Evolutionary conservation across 1,140 invertebrate genomes (phyloP).

Genomic region (Pseudoatta argentina): DNA sequence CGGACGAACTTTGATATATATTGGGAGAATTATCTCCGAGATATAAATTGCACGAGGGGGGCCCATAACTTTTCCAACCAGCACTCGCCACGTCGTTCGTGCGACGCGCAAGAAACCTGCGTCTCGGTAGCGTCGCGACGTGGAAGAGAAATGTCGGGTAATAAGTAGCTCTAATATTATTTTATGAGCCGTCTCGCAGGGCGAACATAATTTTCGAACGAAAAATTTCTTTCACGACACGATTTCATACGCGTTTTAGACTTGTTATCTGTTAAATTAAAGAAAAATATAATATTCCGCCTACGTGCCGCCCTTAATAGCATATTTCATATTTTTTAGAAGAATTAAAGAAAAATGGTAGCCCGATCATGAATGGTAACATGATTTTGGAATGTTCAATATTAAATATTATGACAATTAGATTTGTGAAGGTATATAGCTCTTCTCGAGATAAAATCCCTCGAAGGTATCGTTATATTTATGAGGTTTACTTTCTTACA

Average conservation of each 20-base stretch:
- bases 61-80: not conserved
- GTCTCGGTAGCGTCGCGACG: too few relatives aligned
- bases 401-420: constrained; percentile 19
- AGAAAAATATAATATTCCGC: not conserved
- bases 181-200: constrained; percentile 8
- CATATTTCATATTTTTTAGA: not conserved
- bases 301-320: not conserved
- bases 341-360: not conserved
- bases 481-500: not conserved
- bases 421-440: not conserved
- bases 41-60: constrained; percentile 5
- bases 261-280: constrained; percentile 17
- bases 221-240: constrained; percentile 17
- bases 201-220: constrained; percentile 5
- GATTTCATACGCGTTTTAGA: not conserved
- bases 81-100: not conserved
- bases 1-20: not conserved
- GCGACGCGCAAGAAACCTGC: not conserved
- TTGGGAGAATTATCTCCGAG: not conserved
- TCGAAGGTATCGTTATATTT: not conserved
- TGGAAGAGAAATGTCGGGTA: constrained; percentile 40
- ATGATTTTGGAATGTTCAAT: constrained; percentile 1
- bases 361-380: too few relatives aligned
- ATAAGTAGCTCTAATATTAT: constrained; percentile 34
- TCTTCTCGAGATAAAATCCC: not conserved